A percentile compares a stretch with the other conserved stretches of the same genome.
Evolutionary conservation across 2,113 vertebrate species (phyloP).

Genomic region (Sprattus sprattus): DNA sequence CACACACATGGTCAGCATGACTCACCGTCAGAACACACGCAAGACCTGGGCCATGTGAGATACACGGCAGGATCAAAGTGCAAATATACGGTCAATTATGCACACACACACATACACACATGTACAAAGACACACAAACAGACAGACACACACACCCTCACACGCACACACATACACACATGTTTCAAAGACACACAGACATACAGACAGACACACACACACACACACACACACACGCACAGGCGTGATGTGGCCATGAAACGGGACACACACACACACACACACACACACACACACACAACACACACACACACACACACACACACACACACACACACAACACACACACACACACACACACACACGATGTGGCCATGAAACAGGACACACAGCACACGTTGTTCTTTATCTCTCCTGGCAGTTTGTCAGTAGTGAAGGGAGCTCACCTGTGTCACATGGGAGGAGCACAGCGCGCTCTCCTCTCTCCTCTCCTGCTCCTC

Average conservation of each 20-base stretch:
- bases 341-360: neutral
- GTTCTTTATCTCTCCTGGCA: slow-evolving; percentile 9
- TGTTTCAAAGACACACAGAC: neutral
- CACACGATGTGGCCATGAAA: neutral
- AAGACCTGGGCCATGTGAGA: neutral
- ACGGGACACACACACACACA: neutral
- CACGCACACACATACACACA: no score
- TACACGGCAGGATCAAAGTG: slow-evolving; percentile 10
- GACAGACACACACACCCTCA: neutral
- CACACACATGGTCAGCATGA: neutral
- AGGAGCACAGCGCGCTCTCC: neutral
- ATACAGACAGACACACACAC: neutral
- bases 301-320: neutral
- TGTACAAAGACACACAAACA: neutral
- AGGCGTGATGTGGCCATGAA: no score
- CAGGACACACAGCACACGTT: neutral
- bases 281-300: neutral
- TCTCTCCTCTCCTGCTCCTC: neutral
- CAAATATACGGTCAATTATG: neutral
- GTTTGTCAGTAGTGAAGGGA: neutral
- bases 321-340: neutral
- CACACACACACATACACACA: neutral
- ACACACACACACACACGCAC: neutral
- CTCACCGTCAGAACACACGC: neutral
- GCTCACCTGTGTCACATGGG: slow-evolving; percentile 38